Percentiles rank a stretch among this genome's conserved stretches.
These are phyloP conservation scores for Lepidurus arcticus DNA, from an alignment of 1,140 invertebrate genomes.

Conservation along the genomic window DNA sequence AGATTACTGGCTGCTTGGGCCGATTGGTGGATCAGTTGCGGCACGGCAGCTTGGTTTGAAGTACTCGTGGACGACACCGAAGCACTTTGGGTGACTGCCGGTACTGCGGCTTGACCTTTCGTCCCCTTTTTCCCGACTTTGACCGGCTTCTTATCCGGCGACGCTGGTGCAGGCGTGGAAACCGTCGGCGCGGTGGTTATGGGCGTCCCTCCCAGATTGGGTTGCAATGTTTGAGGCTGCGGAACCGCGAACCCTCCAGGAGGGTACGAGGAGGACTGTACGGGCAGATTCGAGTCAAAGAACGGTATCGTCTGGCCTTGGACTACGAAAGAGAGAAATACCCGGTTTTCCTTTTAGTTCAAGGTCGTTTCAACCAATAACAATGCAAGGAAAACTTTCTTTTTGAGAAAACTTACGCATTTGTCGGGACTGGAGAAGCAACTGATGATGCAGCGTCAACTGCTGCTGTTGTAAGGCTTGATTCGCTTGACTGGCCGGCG, in stretches of 20 bases:
- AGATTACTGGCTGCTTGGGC: neutral
- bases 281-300: neutral
- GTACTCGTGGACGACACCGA: conserved; percentile 7
- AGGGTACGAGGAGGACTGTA: neutral
- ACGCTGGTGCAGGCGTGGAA: neutral
- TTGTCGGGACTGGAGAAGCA: conserved; percentile 37
- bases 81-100: neutral
- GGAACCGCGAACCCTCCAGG: neutral
- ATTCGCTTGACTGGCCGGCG: conserved; percentile 28
- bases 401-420: conserved; percentile 31
- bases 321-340: neutral
- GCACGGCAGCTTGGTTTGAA: neutral
- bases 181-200: neutral
- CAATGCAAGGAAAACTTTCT: neutral
- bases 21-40: neutral
- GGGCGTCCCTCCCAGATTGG: neutral
- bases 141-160: neutral
- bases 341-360: too few relatives aligned
- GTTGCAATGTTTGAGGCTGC: neutral
- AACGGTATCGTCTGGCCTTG: conserved; percentile 2
- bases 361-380: neutral
- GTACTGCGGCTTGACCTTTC: neutral
- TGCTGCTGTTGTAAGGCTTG: conserved; percentile 38
- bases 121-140: neutral
- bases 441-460: conserved; percentile 42